A percentile compares a stretch with the other conserved stretches of the same genome.
These are phyloP conservation scores for Bradypodion ventrale DNA, from an alignment of 2,797 vertebrate genomes.

Conservation along the genomic window DNA sequence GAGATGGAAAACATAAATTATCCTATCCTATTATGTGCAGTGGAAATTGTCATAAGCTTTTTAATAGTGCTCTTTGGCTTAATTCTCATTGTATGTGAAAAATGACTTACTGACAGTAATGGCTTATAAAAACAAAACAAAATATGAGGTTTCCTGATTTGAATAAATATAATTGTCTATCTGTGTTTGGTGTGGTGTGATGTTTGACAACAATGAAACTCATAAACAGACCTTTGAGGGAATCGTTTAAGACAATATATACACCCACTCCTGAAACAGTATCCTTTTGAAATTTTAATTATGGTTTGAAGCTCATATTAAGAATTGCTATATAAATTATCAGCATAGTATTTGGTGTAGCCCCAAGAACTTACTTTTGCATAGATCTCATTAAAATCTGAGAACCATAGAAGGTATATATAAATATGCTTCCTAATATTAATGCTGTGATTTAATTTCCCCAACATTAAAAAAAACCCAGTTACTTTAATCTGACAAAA, in stretches of 20 bases:
- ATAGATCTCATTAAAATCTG: not conserved
- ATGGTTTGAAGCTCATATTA: not conserved
- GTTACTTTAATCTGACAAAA: no score
- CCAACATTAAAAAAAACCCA: no score
- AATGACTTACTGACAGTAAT: not conserved
- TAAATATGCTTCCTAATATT: no score
- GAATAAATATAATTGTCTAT: no score
- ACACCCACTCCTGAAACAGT: not conserved
- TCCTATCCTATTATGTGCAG: not conserved
- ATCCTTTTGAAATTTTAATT: not conserved
- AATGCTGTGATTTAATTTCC: no score
- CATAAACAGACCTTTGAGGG: no score
- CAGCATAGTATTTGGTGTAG: not conserved
- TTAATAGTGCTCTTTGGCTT: conserved; percentile 20
- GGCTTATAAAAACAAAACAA: not conserved
- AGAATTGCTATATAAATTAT: not conserved
- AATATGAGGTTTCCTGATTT: not conserved
- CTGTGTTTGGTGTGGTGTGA: no score
- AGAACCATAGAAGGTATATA: no score
- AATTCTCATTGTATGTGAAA: conserved; percentile 3
- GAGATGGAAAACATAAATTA: conserved; percentile 29
- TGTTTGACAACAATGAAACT: no score
- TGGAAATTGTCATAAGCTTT: conserved; percentile 16
- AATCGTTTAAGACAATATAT: not conserved
- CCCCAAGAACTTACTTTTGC: not conserved